phyloP scores from a whole-genome alignment of 1,140 invertebrate species.

The Meloidogyne hapla region DNA sequence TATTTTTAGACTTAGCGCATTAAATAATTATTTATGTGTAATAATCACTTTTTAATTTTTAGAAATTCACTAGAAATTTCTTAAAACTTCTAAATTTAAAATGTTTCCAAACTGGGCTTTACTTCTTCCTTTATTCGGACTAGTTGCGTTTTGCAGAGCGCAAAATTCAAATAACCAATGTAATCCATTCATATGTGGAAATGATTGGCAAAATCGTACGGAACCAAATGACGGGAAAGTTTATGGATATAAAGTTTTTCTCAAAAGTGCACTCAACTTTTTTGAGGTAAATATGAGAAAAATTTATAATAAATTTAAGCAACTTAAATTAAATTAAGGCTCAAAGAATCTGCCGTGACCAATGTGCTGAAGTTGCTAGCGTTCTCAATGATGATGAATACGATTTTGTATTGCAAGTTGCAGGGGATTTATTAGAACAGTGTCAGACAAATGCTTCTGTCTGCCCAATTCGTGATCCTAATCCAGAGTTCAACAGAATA shows the following conservation, averaged over 20 bases:
- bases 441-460: neutral
- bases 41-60: neutral
- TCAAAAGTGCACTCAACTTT: neutral
- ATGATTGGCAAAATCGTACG: neutral
- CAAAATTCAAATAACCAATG: no score
- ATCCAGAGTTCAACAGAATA: neutral
- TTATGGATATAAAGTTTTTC: neutral
- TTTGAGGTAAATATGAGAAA: neutral
- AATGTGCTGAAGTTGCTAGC: neutral
- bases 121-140: neutral
- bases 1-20: no score
- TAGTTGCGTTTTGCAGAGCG: neutral
- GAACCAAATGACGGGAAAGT: neutral
- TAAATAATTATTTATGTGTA: no score
- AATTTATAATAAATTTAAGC: neutral
- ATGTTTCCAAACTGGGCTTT: conserved; percentile 2
- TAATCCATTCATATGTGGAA: neutral
- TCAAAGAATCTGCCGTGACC: neutral
- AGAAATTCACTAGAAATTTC: conserved; percentile 6
- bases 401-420: neutral
- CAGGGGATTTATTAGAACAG: neutral
- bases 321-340: neutral
- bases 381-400: neutral
- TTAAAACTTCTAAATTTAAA: no score
- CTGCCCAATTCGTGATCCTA: neutral